Base-by-base conservation (phyloP, 2,113 vertebrate genomes). In the Oryzias javanicus region DNA sequence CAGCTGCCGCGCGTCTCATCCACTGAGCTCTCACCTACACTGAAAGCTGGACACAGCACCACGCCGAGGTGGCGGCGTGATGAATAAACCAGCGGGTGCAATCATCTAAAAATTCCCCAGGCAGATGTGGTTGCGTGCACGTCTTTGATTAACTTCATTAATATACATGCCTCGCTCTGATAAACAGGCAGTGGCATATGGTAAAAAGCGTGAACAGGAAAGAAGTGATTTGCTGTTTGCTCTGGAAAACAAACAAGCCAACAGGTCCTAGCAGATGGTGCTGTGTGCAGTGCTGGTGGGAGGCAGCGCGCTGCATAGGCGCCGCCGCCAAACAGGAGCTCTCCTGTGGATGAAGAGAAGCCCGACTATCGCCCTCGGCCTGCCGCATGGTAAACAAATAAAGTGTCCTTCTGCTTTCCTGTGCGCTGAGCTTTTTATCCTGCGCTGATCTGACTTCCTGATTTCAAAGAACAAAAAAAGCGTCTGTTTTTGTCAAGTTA, bases 211-310 rank as follows among this genome's bases (percentile, higher is more conserved):
- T 92, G 92, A 94, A 94, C 93, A 95, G 94, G 94, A 96, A 91
- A 96, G 92, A 90, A 94, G 91, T 95, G 93, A 93, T 98, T 98
- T 96, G 94, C 95, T 96, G 96, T 96, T 97, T 94, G 95, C 92
- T 94, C 93, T 91, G 91, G 93, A 97, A 97, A 98, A 97, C 94
- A 98, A 98, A 97, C 93, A 97, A 91, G 93, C 92, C 94, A 97
- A 97, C 95, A 96, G 94, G 95, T 97, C 94, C 91, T 93, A 92
- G 93, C 96, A 98, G 95, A 98, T 97, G 95, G 95, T 83, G 91
- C 91, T 85, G 90, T 91, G 92, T 70, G 70, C 65, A 54, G 60
- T 90, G 92, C 93, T 93, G 92, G 93, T 93, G 92, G 94, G 94
- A 92, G 77, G 88, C 84, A 84, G 79, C 49, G 80, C 70, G 80